Percentiles rank a stretch among this genome's conserved stretches.
Evolutionary conservation across 2,113 vertebrate species (phyloP).

Genomic region (Scalopus aquaticus): DNA sequence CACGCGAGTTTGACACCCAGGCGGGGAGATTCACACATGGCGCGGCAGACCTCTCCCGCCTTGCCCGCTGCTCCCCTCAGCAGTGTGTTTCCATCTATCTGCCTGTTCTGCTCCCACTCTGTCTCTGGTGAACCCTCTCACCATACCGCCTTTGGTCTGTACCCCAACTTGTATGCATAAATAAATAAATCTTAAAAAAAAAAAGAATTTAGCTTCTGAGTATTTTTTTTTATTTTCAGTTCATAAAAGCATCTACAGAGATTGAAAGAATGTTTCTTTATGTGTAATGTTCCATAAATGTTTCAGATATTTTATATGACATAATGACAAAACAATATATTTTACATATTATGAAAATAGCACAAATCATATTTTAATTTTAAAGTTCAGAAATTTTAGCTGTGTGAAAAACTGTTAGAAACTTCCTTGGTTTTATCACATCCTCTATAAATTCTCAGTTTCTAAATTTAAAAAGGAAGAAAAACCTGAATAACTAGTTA

Average conservation of each 20-base stretch:
- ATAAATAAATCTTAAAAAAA: too few relatives aligned
- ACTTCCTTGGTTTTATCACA: background rate
- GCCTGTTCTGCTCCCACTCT: too few relatives aligned
- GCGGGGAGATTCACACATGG: too few relatives aligned
- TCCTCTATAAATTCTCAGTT: background rate
- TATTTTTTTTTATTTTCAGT: background rate
- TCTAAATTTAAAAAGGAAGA: background rate
- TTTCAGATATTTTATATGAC: background rate
- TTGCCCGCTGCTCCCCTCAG: too few relatives aligned
- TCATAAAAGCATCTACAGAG: background rate
- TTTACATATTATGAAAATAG: background rate
- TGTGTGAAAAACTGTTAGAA: background rate
- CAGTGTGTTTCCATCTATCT: too few relatives aligned
- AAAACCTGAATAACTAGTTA: background rate
- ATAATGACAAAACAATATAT: background rate
- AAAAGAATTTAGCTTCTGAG: background rate
- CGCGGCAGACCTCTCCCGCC: too few relatives aligned
- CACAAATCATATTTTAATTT: background rate
- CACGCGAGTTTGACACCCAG: too few relatives aligned
- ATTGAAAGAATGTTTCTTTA: background rate
- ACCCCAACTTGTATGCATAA: too few relatives aligned
- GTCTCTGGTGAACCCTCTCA: too few relatives aligned
- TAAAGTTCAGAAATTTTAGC: background rate
- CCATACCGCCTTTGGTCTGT: too few relatives aligned
- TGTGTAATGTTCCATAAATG: background rate